Conservation (phyloP, 2,888 invertebrate species). For the Scaeva pyrastri region DNA sequence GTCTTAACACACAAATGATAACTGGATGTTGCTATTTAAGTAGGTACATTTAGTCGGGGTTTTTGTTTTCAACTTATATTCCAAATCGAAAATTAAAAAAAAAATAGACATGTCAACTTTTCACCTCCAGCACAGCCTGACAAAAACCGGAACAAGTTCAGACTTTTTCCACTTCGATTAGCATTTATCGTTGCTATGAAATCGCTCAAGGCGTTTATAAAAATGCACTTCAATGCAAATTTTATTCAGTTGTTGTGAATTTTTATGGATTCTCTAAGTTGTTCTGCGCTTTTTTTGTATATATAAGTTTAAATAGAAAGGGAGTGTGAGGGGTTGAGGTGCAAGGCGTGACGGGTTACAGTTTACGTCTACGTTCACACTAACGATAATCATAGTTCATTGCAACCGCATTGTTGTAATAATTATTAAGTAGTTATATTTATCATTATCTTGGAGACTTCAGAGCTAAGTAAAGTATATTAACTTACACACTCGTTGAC, state of each 20-base stretch:
- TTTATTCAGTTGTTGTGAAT: constrained; percentile 15
- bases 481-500: background rate
- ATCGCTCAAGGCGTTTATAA: constrained; percentile 37
- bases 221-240: constrained; percentile 16
- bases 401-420: constrained; percentile 6
- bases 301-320: background rate
- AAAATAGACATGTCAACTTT: constrained; percentile 41
- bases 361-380: background rate
- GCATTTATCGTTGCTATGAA: constrained; percentile 37
- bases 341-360: constrained; percentile 2
- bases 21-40: background rate
- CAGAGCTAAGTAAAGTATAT: background rate
- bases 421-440: constrained; percentile 18
- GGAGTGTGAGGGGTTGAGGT: background rate
- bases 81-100: background rate
- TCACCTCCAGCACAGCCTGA: constrained; percentile 49
- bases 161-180: constrained; percentile 45
- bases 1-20: background rate
- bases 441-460: constrained; percentile 10
- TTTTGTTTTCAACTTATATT: background rate
- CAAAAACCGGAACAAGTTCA: constrained; percentile 6
- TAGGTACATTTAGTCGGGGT: background rate
- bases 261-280: constrained; percentile 18
- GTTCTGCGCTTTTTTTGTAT: background rate
- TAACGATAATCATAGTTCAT: constrained; percentile 37